Evolutionary conservation across 2,888 invertebrate genomes (phyloP).

Genomic region (Nipponacmea schrenckii): DNA sequence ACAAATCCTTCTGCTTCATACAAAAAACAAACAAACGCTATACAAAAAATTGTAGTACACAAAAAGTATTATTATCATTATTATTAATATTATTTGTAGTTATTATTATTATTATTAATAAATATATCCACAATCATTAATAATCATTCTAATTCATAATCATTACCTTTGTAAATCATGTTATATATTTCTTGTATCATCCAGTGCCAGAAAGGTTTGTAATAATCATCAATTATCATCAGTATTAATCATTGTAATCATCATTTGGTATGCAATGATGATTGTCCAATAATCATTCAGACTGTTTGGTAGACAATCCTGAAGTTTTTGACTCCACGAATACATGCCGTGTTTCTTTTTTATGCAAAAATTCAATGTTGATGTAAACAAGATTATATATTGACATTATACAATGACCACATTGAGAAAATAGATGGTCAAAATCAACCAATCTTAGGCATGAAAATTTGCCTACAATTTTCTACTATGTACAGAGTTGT

Average conservation of each 20-base stretch:
- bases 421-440: slow-evolving; percentile 6
- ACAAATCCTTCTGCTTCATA: neutral
- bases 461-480: slow-evolving; percentile 1
- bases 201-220: too few relatives aligned
- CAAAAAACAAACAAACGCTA: neutral
- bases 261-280: too few relatives aligned
- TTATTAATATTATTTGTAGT: neutral
- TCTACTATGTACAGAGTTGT: slow-evolving; percentile 6
- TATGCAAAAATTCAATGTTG: neutral
- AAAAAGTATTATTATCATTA: neutral
- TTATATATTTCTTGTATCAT: too few relatives aligned
- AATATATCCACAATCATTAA: neutral
- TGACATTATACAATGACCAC: neutral
- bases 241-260: too few relatives aligned
- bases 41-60: slow-evolving; percentile 7
- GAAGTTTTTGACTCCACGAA: too few relatives aligned
- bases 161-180: too few relatives aligned
- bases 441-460: neutral
- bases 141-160: neutral
- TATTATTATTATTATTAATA: too few relatives aligned
- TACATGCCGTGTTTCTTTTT: slow-evolving; percentile 3
- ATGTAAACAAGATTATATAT: neutral
- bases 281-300: too few relatives aligned
- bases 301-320: too few relatives aligned
- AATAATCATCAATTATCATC: too few relatives aligned